Conservation (phyloP, 2,888 invertebrate genomes). For the Tolmerus cingulatus region DNA sequence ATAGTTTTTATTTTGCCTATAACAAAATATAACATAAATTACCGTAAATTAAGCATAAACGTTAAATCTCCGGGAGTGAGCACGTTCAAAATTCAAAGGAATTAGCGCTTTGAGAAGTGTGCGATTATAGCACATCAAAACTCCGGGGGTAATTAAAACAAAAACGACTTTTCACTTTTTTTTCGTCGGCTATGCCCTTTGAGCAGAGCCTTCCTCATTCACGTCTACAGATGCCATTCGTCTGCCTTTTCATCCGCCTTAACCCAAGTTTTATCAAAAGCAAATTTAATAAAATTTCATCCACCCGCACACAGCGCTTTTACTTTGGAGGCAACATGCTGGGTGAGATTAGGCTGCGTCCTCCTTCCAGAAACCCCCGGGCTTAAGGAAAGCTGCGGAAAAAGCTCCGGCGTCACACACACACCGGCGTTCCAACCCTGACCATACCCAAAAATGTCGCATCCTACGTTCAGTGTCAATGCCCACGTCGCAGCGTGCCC, state of each 20-base stretch:
- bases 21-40: no score
- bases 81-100: not conserved
- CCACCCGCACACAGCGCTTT: not conserved
- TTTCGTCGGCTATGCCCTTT: not conserved
- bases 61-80: not conserved
- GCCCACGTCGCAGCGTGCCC: slow-evolving; percentile 2
- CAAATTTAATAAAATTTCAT: slow-evolving; percentile 35
- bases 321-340: not conserved
- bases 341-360: not conserved
- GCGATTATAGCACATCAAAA: not conserved
- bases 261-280: slow-evolving; percentile 17
- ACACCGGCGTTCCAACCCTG: slow-evolving; percentile 34
- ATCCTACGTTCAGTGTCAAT: slow-evolving; percentile 30
- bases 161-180: not conserved
- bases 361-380: not conserved
- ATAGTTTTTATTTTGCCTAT: no score
- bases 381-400: not conserved
- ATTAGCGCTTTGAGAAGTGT: not conserved
- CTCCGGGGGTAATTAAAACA: not conserved
- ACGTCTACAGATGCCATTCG: slow-evolving; percentile 14
- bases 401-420: slow-evolving; percentile 20
- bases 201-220: not conserved
- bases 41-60: not conserved
- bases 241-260: slow-evolving; percentile 21
- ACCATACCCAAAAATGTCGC: slow-evolving; percentile 43